Base-by-base conservation (phyloP, 2,888 invertebrate species). In the Phalera bucephala region DNA sequence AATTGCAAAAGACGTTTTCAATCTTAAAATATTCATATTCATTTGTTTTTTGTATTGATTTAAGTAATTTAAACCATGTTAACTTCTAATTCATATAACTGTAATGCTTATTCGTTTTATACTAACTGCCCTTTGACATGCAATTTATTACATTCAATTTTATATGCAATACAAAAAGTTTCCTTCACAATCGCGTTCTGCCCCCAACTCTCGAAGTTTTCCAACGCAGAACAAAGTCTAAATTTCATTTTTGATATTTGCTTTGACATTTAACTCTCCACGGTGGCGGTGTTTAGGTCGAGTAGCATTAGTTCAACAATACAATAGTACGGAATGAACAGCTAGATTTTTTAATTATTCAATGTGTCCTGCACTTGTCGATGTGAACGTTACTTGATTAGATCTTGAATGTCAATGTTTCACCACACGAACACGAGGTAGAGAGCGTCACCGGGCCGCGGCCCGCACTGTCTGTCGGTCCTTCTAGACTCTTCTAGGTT, bases 241-340 rank as follows among this genome's bases (percentile, higher is more conserved):
- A 90, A 90, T 89, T 87, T 90, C 90, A 80, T 90, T 90, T 90
- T 90, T 91, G 89, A 71, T 88, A 87, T 89, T 89, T 89, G 89
- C 89, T 89, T 87, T 71, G 64, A 64, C 70, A 67, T 53, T 59
- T 71, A 72, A 78, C 55, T 77, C 67, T 80, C 78, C 81, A 84
- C 83, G 89, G 89, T 88, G 87, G 82, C 86, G 88, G 86, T 87
- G 75, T 80, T 52, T 82, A 86, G 86, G 86, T 81, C 84, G 80
- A 79, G 85, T 88, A 87, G 88, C 62, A 66, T 40, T 80, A 81
- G 79, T 69, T 62, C 64, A 70, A 73, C 64, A 72, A 68, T 46
- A 46, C 66, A 68, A 70, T 86, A 87, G 85, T 79, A 67, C 83
- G 81, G 87, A 88, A 87, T 88, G 87, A 17, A 80, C 70, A 80